Evolutionary conservation across 2,888 invertebrate genomes (phyloP), one percentile per base, ranked within the genome.

Genomic region (Andrena praecox): DNA sequence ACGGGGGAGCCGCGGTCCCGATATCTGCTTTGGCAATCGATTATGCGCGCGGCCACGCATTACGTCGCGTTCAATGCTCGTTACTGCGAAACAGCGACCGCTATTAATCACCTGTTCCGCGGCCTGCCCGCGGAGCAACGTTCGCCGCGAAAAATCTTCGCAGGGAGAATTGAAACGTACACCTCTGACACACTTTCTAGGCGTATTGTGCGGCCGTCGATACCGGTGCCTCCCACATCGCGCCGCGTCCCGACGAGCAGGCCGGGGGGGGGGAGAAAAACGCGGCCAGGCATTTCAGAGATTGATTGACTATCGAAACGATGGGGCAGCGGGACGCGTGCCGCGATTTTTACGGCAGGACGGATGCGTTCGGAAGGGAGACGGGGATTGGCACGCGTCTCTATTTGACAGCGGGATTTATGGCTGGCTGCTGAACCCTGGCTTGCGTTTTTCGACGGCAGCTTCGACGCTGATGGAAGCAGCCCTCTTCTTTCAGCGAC

Each of bases 141-240:
- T 63, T 85, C 76, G 78, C 85, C 82, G 85, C 85, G 85, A 85
- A 85, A 85, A 85, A 79, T 80, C 82, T 54, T 68, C 67, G 52
- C 27, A 24, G 66, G 72, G 77, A 85, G 85, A 85, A 85, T 86
- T 85, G 85, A 86, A 86, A 86, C 85, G 84, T 86, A 86, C 74
- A 86, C 84, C 86, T 85, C 79, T 84, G 86, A 86, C 85, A 86
- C 82, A 86, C 86, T 86, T 86, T 85, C 86, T 78, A 82, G 81
- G 73, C 63, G 76, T 76, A 84, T 84, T 81, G 81, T 80, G 63
- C 59, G 73, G 52, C 68, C 59, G 27, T 42, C 68, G 75, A 74
- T 76, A 60, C 71, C 10, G 63, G 48, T 24, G 54, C 16, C 70
- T 64, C 8, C 33, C 24, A 52, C 52, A 52, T 54, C 35, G 68